Conservation (phyloP, 2,888 invertebrate species). For the Neelides folsomi region DNA sequence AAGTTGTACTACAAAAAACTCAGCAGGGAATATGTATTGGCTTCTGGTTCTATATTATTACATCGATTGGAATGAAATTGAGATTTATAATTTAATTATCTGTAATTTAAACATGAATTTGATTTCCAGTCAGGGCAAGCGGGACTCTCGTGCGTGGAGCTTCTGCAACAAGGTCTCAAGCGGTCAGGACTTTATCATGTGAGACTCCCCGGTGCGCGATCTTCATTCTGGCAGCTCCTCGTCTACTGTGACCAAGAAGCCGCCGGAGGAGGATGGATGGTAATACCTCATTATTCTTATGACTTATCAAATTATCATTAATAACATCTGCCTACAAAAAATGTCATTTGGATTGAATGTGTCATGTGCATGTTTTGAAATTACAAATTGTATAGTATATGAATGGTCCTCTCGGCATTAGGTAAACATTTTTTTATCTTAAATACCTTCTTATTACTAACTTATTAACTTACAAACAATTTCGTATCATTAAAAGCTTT, state of each 20-base stretch:
- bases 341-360: too few relatives aligned
- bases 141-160: conserved; percentile 78
- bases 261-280: conserved; percentile 86
- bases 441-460: neutral
- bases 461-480: neutral
- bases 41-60: too few relatives aligned
- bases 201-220: conserved; percentile 65
- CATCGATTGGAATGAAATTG: too few relatives aligned
- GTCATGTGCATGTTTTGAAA: too few relatives aligned
- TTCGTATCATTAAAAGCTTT: neutral
- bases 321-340: too few relatives aligned
- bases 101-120: too few relatives aligned
- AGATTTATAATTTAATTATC: too few relatives aligned
- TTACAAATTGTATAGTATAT: too few relatives aligned
- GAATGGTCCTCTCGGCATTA: neutral
- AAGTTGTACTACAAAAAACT: too few relatives aligned
- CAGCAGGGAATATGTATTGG: too few relatives aligned
- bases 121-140: conserved; percentile 28
- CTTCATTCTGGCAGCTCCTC: conserved; percentile 79
- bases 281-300: conserved; percentile 43
- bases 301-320: too few relatives aligned
- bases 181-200: conserved; percentile 78
- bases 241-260: conserved; percentile 80
- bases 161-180: conserved; percentile 70
- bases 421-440: neutral